Percentiles rank a stretch among this genome's conserved stretches.
These are phyloP conservation scores for Hydrocynus forskahlii DNA, from an alignment of 2,797 vertebrate species.

Conservation along the genomic window DNA sequence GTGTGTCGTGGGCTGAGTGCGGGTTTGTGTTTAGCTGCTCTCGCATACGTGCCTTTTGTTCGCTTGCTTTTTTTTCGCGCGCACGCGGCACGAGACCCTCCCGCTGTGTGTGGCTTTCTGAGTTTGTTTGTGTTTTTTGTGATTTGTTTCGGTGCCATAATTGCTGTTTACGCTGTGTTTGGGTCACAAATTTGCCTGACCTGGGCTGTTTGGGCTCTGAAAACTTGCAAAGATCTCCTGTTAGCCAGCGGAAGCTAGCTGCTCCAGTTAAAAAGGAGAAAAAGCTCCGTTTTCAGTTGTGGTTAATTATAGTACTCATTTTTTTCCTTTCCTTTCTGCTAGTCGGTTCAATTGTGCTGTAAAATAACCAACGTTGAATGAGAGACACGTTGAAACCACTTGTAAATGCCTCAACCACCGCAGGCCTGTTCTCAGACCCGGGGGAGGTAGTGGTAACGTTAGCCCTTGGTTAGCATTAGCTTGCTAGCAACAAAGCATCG, in stretches of 20 bases:
- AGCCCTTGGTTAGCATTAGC: background rate
- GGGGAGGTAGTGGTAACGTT: background rate
- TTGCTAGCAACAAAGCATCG: background rate
- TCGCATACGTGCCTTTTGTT: slow-evolving; percentile 18
- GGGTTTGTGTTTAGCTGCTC: background rate
- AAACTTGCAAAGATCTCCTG: background rate
- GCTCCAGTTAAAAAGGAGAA: too few relatives aligned
- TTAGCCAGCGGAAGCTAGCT: background rate
- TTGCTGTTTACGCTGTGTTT: background rate
- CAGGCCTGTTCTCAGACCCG: background rate
- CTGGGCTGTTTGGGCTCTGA: background rate
- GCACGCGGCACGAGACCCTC: slow-evolving; percentile 12
- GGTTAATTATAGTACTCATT: background rate
- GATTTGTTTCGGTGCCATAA: background rate
- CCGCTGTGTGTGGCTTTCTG: background rate
- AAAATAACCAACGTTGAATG: background rate
- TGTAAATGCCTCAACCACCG: background rate
- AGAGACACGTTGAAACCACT: background rate
- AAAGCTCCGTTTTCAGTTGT: background rate
- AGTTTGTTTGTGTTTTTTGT: background rate
- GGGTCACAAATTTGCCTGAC: background rate
- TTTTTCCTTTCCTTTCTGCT: background rate
- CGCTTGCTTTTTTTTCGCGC: slow-evolving; percentile 47
- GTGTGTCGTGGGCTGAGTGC: too few relatives aligned
- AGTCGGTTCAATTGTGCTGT: background rate